Evolutionary conservation across 1,140 invertebrate species (phyloP), one percentile per base, ranked within the genome.

Genomic region (Dufourea novaeangliae): DNA sequence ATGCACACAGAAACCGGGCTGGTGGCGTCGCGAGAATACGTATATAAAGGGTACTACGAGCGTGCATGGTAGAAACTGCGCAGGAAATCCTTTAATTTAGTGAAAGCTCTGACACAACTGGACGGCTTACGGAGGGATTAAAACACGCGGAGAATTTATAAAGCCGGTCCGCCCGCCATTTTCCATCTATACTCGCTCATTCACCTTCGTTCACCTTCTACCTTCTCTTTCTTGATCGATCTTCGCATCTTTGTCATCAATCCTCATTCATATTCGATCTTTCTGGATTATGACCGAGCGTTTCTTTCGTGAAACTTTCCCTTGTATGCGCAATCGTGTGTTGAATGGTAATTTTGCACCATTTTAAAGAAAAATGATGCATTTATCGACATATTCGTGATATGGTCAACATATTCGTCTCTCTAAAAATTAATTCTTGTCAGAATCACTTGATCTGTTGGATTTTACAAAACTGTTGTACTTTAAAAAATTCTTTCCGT

Each of bases 51-150:
- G 20, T 66, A n/a, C 27, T 22, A 71, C 6, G 34, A 41, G 12
- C n/a, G 14, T 29, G 32, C 22, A 39, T n/a, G n/a, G 50, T 34
- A 37, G 64, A 72, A 73, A 59, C 39, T 37, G 20, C 7, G 46
- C 32, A n/a, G 41, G 66, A 76, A 76, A 80, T 76, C 72, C 57
- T n/a, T 83, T 80, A 84, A 83, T 83, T 84, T 80, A 76, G 41
- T 41, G 44, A 84, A 84, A 84, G 68, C 57, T 50, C 44, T 41
- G 34, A 56, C 68, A 79, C 71, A 68, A 79, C 67, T 71, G 71
- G 68, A 69, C 71, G 80, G 76, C 71, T 84, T 83, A 80, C 50
- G 46, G 25, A 25, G 27, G 62, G 50, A 83, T 83, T 69, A 84
- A 84, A 80, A 73, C 50, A 76, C 56, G 27, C n/a, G 22, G 22